Evolutionary conservation across 2,113 vertebrate genomes (phyloP).

Genomic region (Alces alces): DNA sequence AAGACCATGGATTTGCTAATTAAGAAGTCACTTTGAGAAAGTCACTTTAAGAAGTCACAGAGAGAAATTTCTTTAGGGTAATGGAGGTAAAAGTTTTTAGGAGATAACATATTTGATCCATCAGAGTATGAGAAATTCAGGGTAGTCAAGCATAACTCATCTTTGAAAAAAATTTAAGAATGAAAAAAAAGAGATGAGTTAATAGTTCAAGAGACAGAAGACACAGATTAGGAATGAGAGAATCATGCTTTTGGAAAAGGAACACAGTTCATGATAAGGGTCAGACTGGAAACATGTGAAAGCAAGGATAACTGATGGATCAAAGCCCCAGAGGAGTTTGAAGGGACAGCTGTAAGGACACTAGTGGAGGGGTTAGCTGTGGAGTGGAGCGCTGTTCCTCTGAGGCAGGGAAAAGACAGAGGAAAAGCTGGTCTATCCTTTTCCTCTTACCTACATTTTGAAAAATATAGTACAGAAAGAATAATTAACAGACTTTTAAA

Average conservation of each 20-base stretch:
- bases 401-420: neutral
- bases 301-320: neutral
- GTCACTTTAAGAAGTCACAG: no score
- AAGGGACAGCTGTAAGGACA: neutral
- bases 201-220: neutral
- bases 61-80: neutral
- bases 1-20: neutral
- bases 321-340: neutral
- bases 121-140: slow-evolving; percentile 2
- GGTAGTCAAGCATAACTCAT: neutral
- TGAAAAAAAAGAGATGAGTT: neutral
- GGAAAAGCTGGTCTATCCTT: neutral
- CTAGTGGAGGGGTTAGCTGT: neutral
- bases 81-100: neutral
- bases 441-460: neutral
- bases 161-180: neutral
- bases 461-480: neutral
- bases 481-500: neutral
- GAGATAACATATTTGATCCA: neutral
- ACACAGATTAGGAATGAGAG: neutral
- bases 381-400: neutral
- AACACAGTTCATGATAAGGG: slow-evolving; percentile 8
- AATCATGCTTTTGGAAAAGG: neutral
- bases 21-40: neutral
- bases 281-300: neutral